Percentiles rank a stretch among this genome's conserved stretches.
These are phyloP conservation scores for Marasmarcha lunaedactyla DNA, from an alignment of 2,888 invertebrate genomes.

Conservation along the genomic window DNA sequence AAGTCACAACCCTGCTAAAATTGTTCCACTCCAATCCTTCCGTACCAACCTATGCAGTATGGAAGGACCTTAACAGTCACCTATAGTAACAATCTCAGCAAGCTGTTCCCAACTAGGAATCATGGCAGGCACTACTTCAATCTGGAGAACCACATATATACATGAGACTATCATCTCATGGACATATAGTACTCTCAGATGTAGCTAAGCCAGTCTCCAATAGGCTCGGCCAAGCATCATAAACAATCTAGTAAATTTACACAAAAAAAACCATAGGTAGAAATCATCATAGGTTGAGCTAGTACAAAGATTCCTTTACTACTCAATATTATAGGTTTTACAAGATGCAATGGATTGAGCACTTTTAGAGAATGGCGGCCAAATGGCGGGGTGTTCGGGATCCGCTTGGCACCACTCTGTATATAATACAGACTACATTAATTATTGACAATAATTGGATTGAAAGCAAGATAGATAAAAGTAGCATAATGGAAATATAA, in stretches of 20 bases:
- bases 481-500: constrained; percentile 6
- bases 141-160: constrained; percentile 58
- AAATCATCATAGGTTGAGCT: background rate
- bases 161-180: constrained; percentile 37
- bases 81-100: constrained; percentile 39
- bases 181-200: constrained; percentile 54
- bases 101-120: constrained; percentile 41
- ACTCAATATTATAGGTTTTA: constrained; percentile 23
- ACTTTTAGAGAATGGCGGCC: constrained; percentile 44
- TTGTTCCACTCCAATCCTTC: constrained; percentile 28
- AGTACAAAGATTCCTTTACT: background rate
- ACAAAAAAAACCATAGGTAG: background rate
- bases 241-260: too few species aligned
- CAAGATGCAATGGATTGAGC: constrained; percentile 25
- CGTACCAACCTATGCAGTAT: constrained; percentile 38
- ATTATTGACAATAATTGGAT: background rate
- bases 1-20: constrained; percentile 41
- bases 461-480: background rate
- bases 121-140: constrained; percentile 45
- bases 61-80: constrained; percentile 4
- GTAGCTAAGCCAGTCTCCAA: constrained; percentile 37
- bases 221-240: constrained; percentile 22
- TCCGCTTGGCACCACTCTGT: constrained; percentile 28
- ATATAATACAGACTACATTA: constrained; percentile 31
- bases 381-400: constrained; percentile 36